A percentile compares a stretch with the other conserved stretches of the same genome.
Evolutionary conservation across 1,140 invertebrate species (phyloP).

Genomic region (Odontomachus brunneus): DNA sequence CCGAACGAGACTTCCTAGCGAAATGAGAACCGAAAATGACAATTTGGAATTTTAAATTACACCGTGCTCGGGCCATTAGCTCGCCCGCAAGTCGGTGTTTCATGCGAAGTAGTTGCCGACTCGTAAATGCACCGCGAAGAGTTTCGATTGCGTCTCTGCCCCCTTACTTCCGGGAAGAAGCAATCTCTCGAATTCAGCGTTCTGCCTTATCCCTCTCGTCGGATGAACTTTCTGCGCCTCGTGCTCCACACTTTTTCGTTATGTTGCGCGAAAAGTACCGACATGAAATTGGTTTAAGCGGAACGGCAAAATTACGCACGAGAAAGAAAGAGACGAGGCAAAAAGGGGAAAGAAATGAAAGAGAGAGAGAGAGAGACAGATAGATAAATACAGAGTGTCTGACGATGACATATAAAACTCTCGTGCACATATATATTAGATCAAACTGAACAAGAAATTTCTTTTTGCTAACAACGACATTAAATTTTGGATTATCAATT

Average conservation of each 20-base stretch:
- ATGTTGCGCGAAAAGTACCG: background rate
- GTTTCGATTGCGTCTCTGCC: constrained; percentile 41
- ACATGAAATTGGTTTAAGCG: too few species aligned
- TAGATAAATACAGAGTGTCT: too few species aligned
- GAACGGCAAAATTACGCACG: too few species aligned
- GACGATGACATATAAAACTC: too few species aligned
- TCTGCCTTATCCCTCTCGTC: constrained; percentile 5
- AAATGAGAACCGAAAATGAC: constrained; percentile 56
- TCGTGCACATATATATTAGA: too few species aligned
- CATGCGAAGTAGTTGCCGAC: constrained; percentile 24
- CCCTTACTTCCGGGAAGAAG: background rate
- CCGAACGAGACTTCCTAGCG: constrained; percentile 39
- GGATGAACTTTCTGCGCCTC: background rate
- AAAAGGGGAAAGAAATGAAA: too few species aligned
- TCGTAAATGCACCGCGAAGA: constrained; percentile 22
- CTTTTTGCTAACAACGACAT: too few species aligned
- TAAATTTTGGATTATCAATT: too few species aligned
- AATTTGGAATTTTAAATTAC: constrained; percentile 55
- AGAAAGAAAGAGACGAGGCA: too few species aligned
- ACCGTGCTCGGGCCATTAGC: constrained; percentile 9
- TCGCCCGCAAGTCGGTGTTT: constrained; percentile 22
- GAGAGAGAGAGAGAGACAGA: too few species aligned
- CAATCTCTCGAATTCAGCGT: constrained; percentile 15
- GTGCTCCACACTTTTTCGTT: background rate
- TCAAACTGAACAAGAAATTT: too few species aligned